Percentiles rank a stretch among this genome's conserved stretches.
Evolutionary conservation across 2,113 vertebrate species (phyloP).

Genomic region (Vombatus ursinus): DNA sequence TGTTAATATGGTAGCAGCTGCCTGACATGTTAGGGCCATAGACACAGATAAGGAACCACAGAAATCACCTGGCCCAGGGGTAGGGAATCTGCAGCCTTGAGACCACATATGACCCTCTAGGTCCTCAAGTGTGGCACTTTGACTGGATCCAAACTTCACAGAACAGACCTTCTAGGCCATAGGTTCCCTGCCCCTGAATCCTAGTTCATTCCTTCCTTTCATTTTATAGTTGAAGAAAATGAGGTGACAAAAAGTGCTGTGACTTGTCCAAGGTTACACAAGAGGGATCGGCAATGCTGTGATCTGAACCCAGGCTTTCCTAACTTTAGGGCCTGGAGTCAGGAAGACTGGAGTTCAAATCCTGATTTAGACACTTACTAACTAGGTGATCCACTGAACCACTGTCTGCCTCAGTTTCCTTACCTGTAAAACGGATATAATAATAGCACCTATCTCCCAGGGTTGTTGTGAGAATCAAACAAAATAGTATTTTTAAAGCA

Average conservation of each 20-base stretch:
- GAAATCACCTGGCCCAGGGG: neutral
- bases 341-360: neutral
- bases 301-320: neutral
- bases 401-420: neutral
- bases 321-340: neutral
- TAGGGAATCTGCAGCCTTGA: too few relatives aligned
- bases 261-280: neutral
- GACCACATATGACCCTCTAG: too few relatives aligned
- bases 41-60: neutral
- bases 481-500: neutral
- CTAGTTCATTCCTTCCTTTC: neutral
- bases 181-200: too few relatives aligned
- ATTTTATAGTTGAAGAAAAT: neutral
- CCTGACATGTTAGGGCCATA: neutral
- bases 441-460: neutral
- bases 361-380: neutral
- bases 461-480: neutral
- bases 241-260: neutral
- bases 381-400: neutral
- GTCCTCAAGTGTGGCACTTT: too few relatives aligned
- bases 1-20: neutral
- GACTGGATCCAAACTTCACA: too few relatives aligned
- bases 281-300: neutral
- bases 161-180: too few relatives aligned
- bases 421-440: neutral